Evolutionary conservation across 2,888 invertebrate species (phyloP).

Genomic region (Listrodromus nycthemerus): DNA sequence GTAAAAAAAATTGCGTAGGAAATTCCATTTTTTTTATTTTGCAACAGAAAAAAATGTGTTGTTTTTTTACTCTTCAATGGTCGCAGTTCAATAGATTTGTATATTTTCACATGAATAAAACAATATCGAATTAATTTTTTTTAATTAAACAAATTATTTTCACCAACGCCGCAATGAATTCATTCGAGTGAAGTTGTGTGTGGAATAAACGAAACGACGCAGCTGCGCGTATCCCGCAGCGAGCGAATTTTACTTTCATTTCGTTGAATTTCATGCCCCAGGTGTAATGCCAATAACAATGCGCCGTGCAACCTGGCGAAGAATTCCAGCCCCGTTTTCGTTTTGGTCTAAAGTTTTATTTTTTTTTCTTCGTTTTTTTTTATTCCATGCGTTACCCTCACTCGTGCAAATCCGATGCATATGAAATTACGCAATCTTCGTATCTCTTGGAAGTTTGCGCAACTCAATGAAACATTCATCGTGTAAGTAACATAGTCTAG

Average conservation of each 20-base stretch:
- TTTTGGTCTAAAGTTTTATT: neutral
- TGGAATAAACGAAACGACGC: slow-evolving; percentile 50
- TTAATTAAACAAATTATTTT: neutral
- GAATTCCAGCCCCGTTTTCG: slow-evolving; percentile 20
- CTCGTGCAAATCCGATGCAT: slow-evolving; percentile 6
- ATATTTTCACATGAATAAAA: too few relatives aligned
- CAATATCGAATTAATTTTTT: neutral
- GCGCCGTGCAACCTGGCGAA: slow-evolving; percentile 1
- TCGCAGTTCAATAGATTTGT: too few relatives aligned
- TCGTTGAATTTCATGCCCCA: slow-evolving; percentile 46
- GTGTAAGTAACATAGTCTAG: slow-evolving; percentile 20
- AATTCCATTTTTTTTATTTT: too few relatives aligned
- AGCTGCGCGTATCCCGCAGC: slow-evolving; percentile 51
- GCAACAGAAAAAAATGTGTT: too few relatives aligned
- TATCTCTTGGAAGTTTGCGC: slow-evolving; percentile 41
- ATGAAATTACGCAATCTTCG: slow-evolving; percentile 1
- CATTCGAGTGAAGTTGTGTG: neutral
- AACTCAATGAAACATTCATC: slow-evolving; percentile 38
- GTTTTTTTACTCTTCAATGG: too few relatives aligned
- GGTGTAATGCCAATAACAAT: slow-evolving; percentile 65
- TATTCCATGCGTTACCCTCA: neutral
- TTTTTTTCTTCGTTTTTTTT: neutral
- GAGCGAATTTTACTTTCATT: slow-evolving; percentile 54
- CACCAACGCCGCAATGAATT: neutral
- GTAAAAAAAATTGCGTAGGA: too few relatives aligned